Percentiles rank a stretch among this genome's conserved stretches.
Conservation (phyloP, 2,113 vertebrate genomes). For the Asarcornis scutulata region DNA sequence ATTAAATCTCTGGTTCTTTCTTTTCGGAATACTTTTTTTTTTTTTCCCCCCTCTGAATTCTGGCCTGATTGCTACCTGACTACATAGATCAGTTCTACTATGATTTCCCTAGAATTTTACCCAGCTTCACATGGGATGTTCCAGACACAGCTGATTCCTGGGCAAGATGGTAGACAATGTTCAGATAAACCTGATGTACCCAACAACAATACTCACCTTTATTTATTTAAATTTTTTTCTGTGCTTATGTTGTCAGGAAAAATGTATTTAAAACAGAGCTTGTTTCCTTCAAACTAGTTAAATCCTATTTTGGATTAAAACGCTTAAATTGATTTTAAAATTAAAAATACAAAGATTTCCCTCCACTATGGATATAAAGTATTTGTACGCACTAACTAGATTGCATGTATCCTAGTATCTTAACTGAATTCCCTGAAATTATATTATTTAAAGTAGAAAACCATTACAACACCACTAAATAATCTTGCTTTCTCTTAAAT, state of each 20-base stretch:
- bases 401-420: neutral
- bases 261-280: accelerated
- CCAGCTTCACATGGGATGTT: neutral
- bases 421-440: neutral
- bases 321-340: accelerated
- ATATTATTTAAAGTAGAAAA: neutral
- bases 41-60: neutral
- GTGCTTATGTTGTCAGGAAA: neutral
- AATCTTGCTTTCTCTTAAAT: neutral
- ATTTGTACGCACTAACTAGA: accelerated
- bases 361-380: neutral
- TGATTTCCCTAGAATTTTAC: neutral
- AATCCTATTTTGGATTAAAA: neutral
- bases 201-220: neutral
- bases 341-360: too few species aligned
- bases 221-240: neutral
- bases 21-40: neutral
- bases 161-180: neutral
- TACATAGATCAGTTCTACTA: neutral
- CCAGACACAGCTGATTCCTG: neutral
- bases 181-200: neutral
- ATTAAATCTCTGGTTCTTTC: neutral
- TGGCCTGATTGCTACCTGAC: neutral
- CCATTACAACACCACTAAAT: neutral
- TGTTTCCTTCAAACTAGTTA: neutral